Evolutionary conservation across 2,113 vertebrate genomes (phyloP).

Genomic region (Columba livia): DNA sequence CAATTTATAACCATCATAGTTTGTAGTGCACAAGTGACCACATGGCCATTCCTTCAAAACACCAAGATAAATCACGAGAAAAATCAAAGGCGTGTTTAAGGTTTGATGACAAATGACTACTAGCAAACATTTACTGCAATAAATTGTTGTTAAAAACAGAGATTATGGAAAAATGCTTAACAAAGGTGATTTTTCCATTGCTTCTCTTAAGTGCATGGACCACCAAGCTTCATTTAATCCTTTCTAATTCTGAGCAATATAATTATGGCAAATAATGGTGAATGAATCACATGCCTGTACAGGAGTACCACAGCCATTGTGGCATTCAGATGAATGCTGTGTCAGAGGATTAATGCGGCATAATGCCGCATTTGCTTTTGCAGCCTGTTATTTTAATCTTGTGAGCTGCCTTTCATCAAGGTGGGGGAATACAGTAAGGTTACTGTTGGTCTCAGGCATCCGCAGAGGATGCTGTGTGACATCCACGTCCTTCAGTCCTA

Average conservation of each 20-base stretch:
- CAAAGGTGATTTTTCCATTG: neutral
- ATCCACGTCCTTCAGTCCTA: constrained; percentile 51
- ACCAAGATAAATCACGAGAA: constrained; percentile 32
- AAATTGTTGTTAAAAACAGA: constrained; percentile 14
- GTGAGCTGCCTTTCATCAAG: constrained; percentile 51
- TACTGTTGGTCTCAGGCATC: neutral
- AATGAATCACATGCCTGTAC: constrained; percentile 59
- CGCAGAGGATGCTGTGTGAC: neutral
- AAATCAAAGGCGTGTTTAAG: neutral
- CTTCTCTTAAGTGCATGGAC: constrained; percentile 6
- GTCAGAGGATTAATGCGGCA: constrained; percentile 32
- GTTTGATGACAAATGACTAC: constrained; percentile 29
- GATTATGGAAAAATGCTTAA: constrained; percentile 4
- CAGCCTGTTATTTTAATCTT: constrained; percentile 47
- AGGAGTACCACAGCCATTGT: constrained; percentile 45
- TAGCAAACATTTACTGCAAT: constrained; percentile 12
- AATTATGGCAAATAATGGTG: constrained; percentile 63
- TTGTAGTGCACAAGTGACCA: constrained; percentile 26
- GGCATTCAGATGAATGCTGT: constrained; percentile 29
- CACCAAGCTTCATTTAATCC: constrained; percentile 62
- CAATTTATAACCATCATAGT: constrained; percentile 28
- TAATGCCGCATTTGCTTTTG: neutral
- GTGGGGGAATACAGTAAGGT: constrained; percentile 51
- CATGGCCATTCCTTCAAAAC: constrained; percentile 15
- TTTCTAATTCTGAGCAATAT: constrained; percentile 34